A percentile compares a stretch with the other conserved stretches of the same genome.
phyloP scores from a whole-genome alignment of 92 coral and sea anemone species.

The Scolanthus callimorphus region DNA sequence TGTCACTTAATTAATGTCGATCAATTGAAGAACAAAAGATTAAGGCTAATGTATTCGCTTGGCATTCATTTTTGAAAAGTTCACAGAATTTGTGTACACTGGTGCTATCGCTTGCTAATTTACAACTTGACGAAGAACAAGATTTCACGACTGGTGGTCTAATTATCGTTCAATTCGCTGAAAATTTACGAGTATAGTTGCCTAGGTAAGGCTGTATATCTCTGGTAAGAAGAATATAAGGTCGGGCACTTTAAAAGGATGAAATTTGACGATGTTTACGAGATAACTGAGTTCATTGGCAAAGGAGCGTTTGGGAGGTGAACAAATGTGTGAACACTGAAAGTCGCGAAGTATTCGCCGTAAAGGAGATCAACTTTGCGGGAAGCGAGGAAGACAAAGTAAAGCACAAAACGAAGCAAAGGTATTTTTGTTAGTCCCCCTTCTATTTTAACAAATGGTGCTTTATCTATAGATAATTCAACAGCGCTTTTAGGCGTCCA shows the following conservation, averaged over 20 bases:
- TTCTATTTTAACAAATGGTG: no score
- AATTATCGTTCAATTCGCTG: no score
- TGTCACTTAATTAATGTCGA: constrained; percentile 12
- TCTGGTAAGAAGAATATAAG: no score
- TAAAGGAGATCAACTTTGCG: constrained; percentile 64
- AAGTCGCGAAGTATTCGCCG: constrained; percentile 79
- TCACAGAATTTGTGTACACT: constrained; percentile 6
- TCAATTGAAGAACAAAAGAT: constrained; percentile 20
- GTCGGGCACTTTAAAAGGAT: constrained; percentile 5
- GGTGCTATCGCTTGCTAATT: no score
- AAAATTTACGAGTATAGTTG: no score
- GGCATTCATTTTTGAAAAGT: constrained; percentile 5
- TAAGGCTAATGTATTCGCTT: constrained; percentile 23
- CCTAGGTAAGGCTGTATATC: no score
- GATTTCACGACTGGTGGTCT: no score
- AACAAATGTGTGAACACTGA: constrained; percentile 63
- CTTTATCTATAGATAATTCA: no score
- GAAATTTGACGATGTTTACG: constrained; percentile 71
- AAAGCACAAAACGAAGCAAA: constrained; percentile 73
- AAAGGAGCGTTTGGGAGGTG: constrained; percentile 88
- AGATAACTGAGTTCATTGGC: constrained; percentile 70
- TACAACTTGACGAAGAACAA: no score
- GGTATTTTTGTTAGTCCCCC: no score
- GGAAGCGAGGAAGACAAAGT: constrained; percentile 49
- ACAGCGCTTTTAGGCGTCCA: no score